Percentiles rank a stretch among this genome's conserved stretches.
Conservation (phyloP, 2,888 invertebrate genomes). For the Itoplectis maculator region DNA sequence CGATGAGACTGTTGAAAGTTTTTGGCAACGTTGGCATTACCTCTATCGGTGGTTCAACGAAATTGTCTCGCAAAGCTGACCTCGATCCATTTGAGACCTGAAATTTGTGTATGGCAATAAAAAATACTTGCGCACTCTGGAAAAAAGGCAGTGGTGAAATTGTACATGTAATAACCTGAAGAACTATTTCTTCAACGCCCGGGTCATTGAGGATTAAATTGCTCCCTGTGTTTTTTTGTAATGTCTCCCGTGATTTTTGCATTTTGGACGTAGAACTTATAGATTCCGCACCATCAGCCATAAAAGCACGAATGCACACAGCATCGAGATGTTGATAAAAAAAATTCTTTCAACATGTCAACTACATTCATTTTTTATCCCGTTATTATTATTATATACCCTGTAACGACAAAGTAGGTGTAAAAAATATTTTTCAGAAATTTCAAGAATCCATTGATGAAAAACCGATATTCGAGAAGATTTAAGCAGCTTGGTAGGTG, state of each 20-base stretch:
- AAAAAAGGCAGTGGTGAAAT: neutral
- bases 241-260: neutral
- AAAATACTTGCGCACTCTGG: neutral
- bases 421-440: neutral
- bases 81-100: slow-evolving; percentile 9
- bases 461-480: neutral
- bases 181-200: slow-evolving; percentile 6
- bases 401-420: neutral
- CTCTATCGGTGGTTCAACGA: slow-evolving; percentile 41
- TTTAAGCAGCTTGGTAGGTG: neutral
- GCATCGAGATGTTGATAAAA: neutral
- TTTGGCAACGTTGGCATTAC: slow-evolving; percentile 70
- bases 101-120: slow-evolving; percentile 7
- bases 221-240: neutral
- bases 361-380: neutral
- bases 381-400: neutral
- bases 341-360: neutral
- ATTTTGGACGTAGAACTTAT: neutral
- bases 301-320: neutral
- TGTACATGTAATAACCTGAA: slow-evolving; percentile 26
- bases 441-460: neutral
- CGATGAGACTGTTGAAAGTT: slow-evolving; percentile 69
- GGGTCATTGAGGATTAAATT: neutral
- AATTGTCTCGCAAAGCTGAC: neutral
- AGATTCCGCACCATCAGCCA: neutral